Evolutionary conservation across 2,113 vertebrate species (phyloP).

Genomic region (Astatotilapia flaviijosephi): DNA sequence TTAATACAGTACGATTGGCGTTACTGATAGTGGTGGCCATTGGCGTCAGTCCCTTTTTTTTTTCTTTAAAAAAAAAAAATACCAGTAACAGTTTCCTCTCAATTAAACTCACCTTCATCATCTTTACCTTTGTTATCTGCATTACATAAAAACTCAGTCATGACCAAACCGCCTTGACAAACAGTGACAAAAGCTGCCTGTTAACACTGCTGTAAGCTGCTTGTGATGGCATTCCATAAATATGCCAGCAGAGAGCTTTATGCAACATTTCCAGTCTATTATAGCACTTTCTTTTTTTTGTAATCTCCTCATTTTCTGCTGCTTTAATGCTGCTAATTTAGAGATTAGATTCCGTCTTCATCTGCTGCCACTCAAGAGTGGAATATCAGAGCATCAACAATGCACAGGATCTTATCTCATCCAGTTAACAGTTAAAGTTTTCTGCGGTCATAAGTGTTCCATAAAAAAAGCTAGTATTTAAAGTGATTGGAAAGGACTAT

Average conservation of each 20-base stretch:
- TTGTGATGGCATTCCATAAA: constrained; percentile 21
- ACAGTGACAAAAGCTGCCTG: constrained; percentile 32
- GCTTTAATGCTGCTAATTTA: neutral
- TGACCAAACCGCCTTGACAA: constrained; percentile 33
- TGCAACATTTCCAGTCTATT: constrained; percentile 33
- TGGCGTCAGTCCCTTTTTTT: neutral
- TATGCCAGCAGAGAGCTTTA: constrained; percentile 32
- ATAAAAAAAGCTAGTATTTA: neutral
- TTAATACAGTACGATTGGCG: neutral
- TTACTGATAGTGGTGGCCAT: neutral
- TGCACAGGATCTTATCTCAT: neutral
- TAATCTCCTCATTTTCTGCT: neutral
- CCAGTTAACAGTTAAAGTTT: neutral
- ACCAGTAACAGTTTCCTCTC: neutral
- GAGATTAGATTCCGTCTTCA: rapidly evolving
- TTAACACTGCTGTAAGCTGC: constrained; percentile 37
- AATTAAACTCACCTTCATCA: neutral
- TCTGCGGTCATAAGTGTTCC: neutral
- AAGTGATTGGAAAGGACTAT: neutral
- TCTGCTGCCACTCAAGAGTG: neutral
- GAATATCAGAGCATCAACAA: neutral
- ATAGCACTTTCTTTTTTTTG: neutral
- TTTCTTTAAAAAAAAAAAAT: neutral
- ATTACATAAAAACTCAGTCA: constrained; percentile 48
- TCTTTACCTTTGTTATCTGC: neutral